Evolutionary conservation across 2,113 vertebrate genomes (phyloP).

Genomic region (Muntiacus reevesi): DNA sequence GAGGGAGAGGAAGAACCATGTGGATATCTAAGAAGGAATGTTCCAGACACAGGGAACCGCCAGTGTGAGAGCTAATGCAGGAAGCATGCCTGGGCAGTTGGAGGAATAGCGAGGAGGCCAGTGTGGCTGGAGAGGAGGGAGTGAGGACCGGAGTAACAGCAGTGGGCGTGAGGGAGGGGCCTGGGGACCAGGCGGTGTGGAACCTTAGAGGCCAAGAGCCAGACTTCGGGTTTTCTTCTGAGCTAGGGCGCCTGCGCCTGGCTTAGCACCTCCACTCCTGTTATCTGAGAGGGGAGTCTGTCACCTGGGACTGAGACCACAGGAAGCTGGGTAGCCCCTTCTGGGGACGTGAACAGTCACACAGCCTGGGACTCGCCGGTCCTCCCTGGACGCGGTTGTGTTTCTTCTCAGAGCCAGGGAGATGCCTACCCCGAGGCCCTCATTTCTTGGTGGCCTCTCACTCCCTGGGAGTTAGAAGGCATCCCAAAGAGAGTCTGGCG

Average conservation of each 20-base stretch:
- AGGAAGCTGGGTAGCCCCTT: background rate
- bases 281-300: background rate
- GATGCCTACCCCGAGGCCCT: background rate
- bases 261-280: background rate
- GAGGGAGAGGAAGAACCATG: background rate
- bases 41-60: background rate
- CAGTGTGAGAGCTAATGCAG: background rate
- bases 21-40: background rate
- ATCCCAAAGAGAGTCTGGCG: background rate
- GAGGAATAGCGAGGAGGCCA: background rate
- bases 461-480: background rate
- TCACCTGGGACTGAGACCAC: background rate
- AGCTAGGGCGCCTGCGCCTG: background rate
- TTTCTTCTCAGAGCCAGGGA: background rate
- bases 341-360: background rate
- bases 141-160: background rate
- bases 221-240: background rate
- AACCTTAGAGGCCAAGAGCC: background rate
- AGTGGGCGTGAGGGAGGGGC: background rate
- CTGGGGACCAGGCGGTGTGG: background rate
- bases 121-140: background rate
- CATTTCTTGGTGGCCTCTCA: background rate
- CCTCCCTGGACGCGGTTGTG: background rate
- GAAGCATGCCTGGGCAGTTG: background rate
- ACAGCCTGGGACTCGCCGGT: background rate